phyloP scores from a whole-genome alignment of 2,888 invertebrate species.

The Kryphioiulus occultus region DNA sequence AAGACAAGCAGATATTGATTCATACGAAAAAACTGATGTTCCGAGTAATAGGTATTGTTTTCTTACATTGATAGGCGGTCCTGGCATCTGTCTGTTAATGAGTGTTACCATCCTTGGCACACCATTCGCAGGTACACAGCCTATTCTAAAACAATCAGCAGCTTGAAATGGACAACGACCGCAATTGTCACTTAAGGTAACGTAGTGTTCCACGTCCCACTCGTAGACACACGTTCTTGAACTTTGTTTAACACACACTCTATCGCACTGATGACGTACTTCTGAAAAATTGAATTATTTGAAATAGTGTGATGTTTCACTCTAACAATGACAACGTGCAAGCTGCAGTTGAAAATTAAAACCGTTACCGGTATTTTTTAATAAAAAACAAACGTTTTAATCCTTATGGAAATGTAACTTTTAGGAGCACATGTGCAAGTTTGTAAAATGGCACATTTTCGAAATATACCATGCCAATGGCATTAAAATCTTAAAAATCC shows the following conservation, averaged over 20 bases:
- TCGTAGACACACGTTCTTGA: constrained; percentile 71
- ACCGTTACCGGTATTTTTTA: no score
- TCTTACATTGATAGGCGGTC: constrained; percentile 79
- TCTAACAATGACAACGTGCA: no score
- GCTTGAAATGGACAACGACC: constrained; percentile 78
- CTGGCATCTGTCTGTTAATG: constrained; percentile 86
- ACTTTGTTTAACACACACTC: constrained; percentile 16
- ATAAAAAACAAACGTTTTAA: no score
- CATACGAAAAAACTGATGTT: no score
- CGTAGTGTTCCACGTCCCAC: constrained; percentile 81
- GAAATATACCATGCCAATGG: no score
- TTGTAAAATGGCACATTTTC: no score
- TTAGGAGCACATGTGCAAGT: no score
- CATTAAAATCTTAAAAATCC: no score
- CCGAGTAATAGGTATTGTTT: background rate
- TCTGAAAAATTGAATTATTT: background rate
- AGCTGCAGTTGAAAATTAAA: no score
- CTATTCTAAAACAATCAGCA: constrained; percentile 77
- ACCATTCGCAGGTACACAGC: constrained; percentile 87
- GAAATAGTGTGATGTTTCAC: background rate
- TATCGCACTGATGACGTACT: constrained; percentile 2
- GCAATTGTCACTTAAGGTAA: constrained; percentile 86
- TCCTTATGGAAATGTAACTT: no score
- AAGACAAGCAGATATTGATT: no score
- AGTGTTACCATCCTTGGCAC: constrained; percentile 76